phyloP scores from a whole-genome alignment of 2,797 vertebrate species.

The Microctenopoma lineatum region DNA sequence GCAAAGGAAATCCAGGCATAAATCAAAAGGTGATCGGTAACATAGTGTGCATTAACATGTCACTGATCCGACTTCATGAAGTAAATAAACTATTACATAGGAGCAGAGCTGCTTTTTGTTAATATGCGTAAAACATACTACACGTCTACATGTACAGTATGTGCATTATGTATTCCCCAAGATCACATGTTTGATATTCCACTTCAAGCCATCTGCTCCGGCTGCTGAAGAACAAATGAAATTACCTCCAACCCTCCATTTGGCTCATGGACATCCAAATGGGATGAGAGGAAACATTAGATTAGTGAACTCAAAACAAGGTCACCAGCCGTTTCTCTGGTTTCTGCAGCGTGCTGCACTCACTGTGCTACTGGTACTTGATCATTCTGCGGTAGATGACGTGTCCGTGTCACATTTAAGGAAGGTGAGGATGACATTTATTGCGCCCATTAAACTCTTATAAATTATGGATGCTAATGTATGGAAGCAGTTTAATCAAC shows the following conservation, averaged over 20 bases:
- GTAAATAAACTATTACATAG: slow-evolving; percentile 29
- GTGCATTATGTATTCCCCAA: slow-evolving; percentile 39
- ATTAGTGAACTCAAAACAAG: slow-evolving; percentile 68
- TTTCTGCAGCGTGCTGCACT: slow-evolving; percentile 46
- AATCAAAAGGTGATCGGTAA: slow-evolving; percentile 9
- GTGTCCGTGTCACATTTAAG: slow-evolving; percentile 62
- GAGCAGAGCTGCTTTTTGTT: not conserved
- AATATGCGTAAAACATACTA: slow-evolving; percentile 8
- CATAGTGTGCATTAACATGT: not conserved
- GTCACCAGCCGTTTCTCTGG: slow-evolving; percentile 53
- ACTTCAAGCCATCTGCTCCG: slow-evolving; percentile 58
- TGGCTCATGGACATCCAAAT: slow-evolving; percentile 56
- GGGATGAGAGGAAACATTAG: slow-evolving; percentile 64
- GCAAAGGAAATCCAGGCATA: slow-evolving; percentile 12
- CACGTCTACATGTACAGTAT: slow-evolving; percentile 2
- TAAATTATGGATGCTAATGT: slow-evolving; percentile 78
- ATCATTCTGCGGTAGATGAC: slow-evolving; percentile 35
- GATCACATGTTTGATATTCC: slow-evolving; percentile 16
- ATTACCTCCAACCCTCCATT: slow-evolving; percentile 55
- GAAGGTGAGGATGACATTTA: slow-evolving; percentile 72
- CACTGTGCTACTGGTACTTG: slow-evolving; percentile 30
- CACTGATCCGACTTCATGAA: not conserved
- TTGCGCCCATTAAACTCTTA: slow-evolving; percentile 69
- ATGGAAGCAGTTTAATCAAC: slow-evolving; percentile 73
- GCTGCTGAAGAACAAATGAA: slow-evolving; percentile 62